phyloP scores from a whole-genome alignment of 2,888 invertebrate genomes.

The Aproaerema taeniolella region DNA sequence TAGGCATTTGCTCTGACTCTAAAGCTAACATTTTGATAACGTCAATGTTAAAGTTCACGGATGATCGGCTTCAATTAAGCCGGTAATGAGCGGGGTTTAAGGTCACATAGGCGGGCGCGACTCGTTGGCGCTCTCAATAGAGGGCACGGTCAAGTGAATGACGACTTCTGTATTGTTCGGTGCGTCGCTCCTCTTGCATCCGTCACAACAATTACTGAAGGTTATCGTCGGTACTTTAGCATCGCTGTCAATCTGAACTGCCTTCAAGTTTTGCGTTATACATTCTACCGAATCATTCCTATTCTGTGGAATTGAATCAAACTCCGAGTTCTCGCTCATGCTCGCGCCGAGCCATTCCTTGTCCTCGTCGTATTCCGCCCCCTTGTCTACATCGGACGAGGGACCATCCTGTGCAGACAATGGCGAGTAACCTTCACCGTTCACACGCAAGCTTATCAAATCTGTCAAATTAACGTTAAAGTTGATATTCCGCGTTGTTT shows the following conservation, averaged over 20 bases:
- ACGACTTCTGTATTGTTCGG: constrained; percentile 53
- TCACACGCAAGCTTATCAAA: constrained; percentile 54
- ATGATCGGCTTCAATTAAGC: constrained; percentile 23
- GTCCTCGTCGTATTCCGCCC: constrained; percentile 40
- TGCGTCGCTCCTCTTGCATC: constrained; percentile 38
- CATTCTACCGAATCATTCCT: constrained; percentile 45
- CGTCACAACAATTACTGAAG: constrained; percentile 69
- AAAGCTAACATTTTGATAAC: constrained; percentile 60
- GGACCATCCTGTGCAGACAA: constrained; percentile 39
- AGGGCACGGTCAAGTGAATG: constrained; percentile 64
- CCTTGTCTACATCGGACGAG: constrained; percentile 47
- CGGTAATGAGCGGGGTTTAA: constrained; percentile 20
- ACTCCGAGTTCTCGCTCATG: constrained; percentile 60
- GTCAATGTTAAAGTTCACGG: constrained; percentile 9
- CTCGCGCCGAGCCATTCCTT: constrained; percentile 70
- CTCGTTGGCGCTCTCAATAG: constrained; percentile 59
- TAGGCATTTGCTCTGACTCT: constrained; percentile 59
- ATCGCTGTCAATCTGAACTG: constrained; percentile 57
- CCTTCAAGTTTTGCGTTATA: constrained; percentile 50
- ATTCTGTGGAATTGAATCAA: constrained; percentile 37
- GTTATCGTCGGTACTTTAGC: constrained; percentile 65
- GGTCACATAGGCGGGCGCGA: constrained; percentile 68
- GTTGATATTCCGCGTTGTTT: constrained; percentile 39
- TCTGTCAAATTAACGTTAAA: constrained; percentile 68
- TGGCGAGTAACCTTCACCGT: constrained; percentile 53